Conservation (phyloP, 1,140 invertebrate genomes). For the Eufriesea mexicana region DNA sequence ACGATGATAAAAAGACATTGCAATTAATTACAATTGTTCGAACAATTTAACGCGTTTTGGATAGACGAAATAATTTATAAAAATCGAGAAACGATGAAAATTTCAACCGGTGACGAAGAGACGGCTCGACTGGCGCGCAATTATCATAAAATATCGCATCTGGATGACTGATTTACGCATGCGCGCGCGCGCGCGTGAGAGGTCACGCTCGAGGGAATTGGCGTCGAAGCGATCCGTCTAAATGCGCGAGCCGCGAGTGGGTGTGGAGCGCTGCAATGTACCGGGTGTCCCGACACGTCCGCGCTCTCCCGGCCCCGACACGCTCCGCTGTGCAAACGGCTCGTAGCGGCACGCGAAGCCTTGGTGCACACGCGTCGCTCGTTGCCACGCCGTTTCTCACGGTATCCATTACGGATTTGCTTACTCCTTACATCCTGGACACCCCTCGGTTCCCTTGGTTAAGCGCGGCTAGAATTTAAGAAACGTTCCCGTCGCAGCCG, state of each 20-base stretch:
- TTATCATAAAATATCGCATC: conserved; percentile 23
- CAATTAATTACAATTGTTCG: too few relatives aligned
- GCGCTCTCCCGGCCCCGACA: conserved; percentile 22
- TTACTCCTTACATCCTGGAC: conserved; percentile 40
- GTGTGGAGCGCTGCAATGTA: conserved; percentile 26
- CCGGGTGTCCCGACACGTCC: conserved; percentile 17
- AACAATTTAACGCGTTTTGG: too few relatives aligned
- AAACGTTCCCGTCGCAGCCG: background rate
- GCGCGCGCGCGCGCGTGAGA: background rate
- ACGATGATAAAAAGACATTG: too few relatives aligned
- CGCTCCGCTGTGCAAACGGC: background rate
- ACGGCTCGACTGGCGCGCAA: background rate
- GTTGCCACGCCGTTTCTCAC: conserved; percentile 60
- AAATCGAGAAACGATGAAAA: too few relatives aligned
- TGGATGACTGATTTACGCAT: background rate
- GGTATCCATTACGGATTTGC: conserved; percentile 68
- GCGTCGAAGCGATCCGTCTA: conserved; percentile 37
- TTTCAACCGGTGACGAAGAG: too few relatives aligned
- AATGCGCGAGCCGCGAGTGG: conserved; percentile 46
- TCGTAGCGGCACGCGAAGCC: conserved; percentile 7
- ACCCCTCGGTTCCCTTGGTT: background rate
- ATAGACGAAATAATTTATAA: too few relatives aligned
- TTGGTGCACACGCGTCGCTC: conserved; percentile 39
- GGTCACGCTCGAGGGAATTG: conserved; percentile 27
- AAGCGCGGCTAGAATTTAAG: background rate